phyloP scores from a whole-genome alignment of 2,113 vertebrate genomes.

The Eubucco bourcierii region DNA sequence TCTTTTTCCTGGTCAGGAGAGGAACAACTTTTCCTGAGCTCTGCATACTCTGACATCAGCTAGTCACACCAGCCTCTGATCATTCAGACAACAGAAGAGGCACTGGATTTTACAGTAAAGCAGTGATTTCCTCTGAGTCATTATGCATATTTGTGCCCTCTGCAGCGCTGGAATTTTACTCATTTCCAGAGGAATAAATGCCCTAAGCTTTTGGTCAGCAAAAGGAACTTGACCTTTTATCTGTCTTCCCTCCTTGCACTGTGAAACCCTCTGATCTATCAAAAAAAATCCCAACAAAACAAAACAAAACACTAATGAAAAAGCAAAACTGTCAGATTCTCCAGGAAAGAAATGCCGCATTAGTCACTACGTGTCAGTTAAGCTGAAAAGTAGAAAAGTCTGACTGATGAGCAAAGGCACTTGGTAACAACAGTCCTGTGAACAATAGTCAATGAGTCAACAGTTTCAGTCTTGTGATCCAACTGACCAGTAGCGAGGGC shows the following conservation, averaged over 20 bases:
- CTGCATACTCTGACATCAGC: neutral
- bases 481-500: constrained; percentile 85
- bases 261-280: neutral
- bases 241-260: neutral
- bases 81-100: neutral
- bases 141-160: neutral
- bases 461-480: constrained; percentile 88
- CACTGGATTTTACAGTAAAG: neutral
- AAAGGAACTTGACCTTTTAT: neutral
- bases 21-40: neutral
- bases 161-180: neutral
- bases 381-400: neutral
- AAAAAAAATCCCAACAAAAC: neutral
- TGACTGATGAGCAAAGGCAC: constrained; percentile 70
- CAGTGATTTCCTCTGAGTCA: neutral
- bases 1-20: neutral
- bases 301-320: neutral
- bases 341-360: neutral
- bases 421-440: constrained; percentile 48
- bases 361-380: constrained; percentile 63
- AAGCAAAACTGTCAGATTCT: neutral
- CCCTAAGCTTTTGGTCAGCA: neutral
- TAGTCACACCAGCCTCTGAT: neutral
- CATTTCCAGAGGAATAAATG: neutral
- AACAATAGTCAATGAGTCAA: constrained; percentile 86